phyloP scores from a whole-genome alignment of 2,113 vertebrate species.

The Urocynchramus pylzowi region DNA sequence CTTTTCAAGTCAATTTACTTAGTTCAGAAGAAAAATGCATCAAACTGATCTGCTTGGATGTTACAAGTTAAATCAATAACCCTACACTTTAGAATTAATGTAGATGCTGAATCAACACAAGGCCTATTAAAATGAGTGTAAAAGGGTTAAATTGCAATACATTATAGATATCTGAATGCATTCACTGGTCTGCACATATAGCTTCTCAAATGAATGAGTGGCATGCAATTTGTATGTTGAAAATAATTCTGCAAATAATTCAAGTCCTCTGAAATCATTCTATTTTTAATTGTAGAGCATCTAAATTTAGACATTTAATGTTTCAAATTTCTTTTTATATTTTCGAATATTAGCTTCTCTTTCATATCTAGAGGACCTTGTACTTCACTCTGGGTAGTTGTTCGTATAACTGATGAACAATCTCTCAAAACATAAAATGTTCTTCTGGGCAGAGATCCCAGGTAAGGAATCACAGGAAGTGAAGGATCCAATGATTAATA shows the following conservation, averaged over 20 bases:
- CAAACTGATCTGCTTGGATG: not conserved
- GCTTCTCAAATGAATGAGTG: not conserved
- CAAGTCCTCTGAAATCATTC: not conserved
- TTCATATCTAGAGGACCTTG: not conserved
- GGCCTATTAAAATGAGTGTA: not conserved
- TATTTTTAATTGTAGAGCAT: not conserved
- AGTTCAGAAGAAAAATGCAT: not conserved
- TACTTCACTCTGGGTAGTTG: not conserved
- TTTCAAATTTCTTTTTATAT: not conserved
- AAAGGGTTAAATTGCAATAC: not conserved
- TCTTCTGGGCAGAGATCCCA: not conserved
- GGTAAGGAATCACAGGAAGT: not conserved
- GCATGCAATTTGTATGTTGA: not conserved
- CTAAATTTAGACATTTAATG: not conserved
- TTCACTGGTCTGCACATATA: not conserved
- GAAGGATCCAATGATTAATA: not conserved
- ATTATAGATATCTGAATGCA: not conserved
- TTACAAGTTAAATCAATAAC: conserved; percentile 8
- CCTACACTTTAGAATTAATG: not conserved
- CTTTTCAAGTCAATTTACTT: not conserved
- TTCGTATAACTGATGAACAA: not conserved
- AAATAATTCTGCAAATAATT: not conserved
- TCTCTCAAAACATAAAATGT: not conserved
- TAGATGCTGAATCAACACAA: not conserved
- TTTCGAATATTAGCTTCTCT: not conserved